phyloP scores from a whole-genome alignment of 2,797 vertebrate genomes.

The Clangula hyemalis region DNA sequence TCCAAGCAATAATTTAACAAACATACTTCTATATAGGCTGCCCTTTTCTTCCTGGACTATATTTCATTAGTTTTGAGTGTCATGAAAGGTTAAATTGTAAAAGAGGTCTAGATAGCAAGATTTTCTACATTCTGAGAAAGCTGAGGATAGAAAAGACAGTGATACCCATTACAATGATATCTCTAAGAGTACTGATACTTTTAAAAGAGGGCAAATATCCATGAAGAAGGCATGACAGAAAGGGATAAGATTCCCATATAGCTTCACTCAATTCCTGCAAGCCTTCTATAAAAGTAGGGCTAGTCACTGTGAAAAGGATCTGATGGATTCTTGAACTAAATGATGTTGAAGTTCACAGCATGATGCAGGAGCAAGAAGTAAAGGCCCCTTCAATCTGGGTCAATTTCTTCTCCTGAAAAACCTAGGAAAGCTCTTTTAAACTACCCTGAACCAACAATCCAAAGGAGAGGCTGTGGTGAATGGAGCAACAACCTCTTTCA shows the following conservation, averaged over 20 bases:
- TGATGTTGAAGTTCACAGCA: no score
- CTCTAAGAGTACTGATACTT: background rate
- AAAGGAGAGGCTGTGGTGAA: background rate
- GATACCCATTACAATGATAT: background rate
- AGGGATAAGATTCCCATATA: background rate
- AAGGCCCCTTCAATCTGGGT: background rate
- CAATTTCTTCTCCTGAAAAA: background rate
- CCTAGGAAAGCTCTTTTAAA: background rate
- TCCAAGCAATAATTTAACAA: slow-evolving; percentile 29
- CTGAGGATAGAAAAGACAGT: background rate
- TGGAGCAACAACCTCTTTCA: background rate
- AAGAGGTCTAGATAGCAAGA: background rate
- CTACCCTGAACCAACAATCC: background rate
- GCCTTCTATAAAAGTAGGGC: background rate
- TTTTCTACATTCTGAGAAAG: background rate
- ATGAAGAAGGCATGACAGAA: background rate
- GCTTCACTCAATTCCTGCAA: background rate
- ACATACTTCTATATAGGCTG: background rate
- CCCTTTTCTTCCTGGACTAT: background rate
- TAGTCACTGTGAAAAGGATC: background rate
- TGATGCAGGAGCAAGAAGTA: background rate
- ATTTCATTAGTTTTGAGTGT: background rate
- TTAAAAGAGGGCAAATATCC: background rate
- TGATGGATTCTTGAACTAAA: background rate
- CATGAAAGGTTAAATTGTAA: background rate